Base-by-base conservation (phyloP, 2,797 vertebrate species). In the Antrozous pallidus region DNA sequence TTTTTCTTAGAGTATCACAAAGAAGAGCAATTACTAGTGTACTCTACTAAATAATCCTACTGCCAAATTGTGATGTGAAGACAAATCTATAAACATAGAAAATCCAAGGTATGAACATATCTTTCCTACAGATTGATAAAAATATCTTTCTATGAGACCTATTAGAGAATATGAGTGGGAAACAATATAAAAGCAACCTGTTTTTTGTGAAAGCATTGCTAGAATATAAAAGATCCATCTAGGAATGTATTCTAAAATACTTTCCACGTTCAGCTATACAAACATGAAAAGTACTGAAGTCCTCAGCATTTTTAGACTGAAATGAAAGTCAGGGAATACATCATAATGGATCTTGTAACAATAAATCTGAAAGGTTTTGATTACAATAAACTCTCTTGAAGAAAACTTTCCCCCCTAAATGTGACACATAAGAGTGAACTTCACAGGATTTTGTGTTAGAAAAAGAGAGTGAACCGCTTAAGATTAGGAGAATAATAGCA, bases 301-400 rank as follows among this genome's bases (percentile, higher is more conserved):
- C 78, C 11, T 81, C 16, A 70, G 13, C 8, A 84, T 90, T 61
- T 94, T 45, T 40, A 93, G 40, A 54, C 9, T 38, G 73, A 81
- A 84, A 45, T 54, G 14, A 73, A 92, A 93, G 7, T 69, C 33
- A 73, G 7, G 8, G 26, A 81, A n/a, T 61, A 56, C 4, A 78
- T 42, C n/a, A 20, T 87, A 86, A 90, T 89, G 54, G 45, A 26
- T 51, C 45, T 58, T 71, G n/a, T 40, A 90, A 73, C 36, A 45
- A 18, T 58, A 91, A 61, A 91, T 51, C 18, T 95, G 56, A 93
- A 94, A 65, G 20, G 16, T 56, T 95, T 92, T 94, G 74, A 85
- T 90, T 75, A 56, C 18, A 95, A 65, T 74, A 89, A 93, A 81
- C 28, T 8, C n/a, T 49, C 24, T 9, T 22, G 73, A 89, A 75